Evolutionary conservation across 2,113 vertebrate genomes (phyloP), one percentile per base, ranked within the genome.

Genomic region (Stigmatopora argus): DNA sequence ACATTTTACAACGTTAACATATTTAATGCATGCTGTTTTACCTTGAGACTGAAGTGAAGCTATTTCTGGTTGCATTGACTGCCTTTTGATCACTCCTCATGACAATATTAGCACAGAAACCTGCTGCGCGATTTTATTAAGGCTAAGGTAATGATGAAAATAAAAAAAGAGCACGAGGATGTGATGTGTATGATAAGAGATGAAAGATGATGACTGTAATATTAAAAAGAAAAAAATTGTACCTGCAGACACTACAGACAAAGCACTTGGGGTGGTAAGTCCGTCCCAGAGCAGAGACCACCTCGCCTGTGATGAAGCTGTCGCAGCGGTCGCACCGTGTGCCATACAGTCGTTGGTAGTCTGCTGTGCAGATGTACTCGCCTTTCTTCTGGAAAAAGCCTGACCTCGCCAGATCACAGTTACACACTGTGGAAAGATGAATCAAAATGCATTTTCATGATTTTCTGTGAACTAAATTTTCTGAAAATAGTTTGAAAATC

Each of bases 371-470:
- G 87, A 99, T 97, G 89, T 98, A 98, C 77, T 99, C 97, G 62
- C 96, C 94, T 78, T 95, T 97, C 93, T 98, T 99, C 82, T 98
- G 97, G 92, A 98, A 98, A 90, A 99, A 99, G 61, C 96, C 96
- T 0, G 97, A 96, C 78, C 93, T 93, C 55, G 97, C 96, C 88
- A 99, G 90, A 84, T 95, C 94, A 45, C 96, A 99, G 87, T 93
- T 95, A 4, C 97, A 98, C 81, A 98, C 97, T 99, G 87, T 21
- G 38, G 75, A 83, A 18, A 78, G 48, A 81, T 38, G 35, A 8
- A 64, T 44, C 35, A 56, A 35, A 17, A 13, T 64, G 64, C 35
- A 18, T 53, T 62, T 2, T 21, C 59, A 47, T 49, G 8, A 18
- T 18, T 66, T 3, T 31, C 14, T 56, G 5, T 17, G 15, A 21